Base-by-base conservation (phyloP, 2,113 vertebrate species). In the Bufo bufo region DNA sequence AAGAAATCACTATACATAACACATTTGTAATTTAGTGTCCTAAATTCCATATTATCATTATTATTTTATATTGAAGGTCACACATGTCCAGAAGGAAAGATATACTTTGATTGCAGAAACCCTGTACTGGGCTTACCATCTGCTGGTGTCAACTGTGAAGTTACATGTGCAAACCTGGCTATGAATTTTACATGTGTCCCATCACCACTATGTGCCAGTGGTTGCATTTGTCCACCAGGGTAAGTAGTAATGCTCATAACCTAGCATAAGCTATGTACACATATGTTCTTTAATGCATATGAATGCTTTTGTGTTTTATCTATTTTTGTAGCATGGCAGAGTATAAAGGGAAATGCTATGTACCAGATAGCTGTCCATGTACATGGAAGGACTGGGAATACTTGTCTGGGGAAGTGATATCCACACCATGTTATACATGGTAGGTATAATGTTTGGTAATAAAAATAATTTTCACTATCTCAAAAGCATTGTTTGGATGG, bases 151-250 rank as follows among this genome's bases (percentile, higher is more conserved):
- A 98, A 97, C 9, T 99, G 98, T 61, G 97, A 96, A 85, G 93
- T 95, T 6, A 99, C 98, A 5, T 99, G 98, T 92, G 95, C 94
- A 0, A 99, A 98, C 90, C 93, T 99, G 91, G 99, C 98, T 94
- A 97, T 99, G 96, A 99, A 99, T 92, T 96, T 99, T 91, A 98
- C 97, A 85, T 99, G 98, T 85, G 94, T 96, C 12, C 98, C 97
- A 20, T 97, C 95, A 71, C 97, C 97, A 77, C 97, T 96, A 0
- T 99, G 98, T 92, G 95, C 97, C 90, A 96, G 97, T 59, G 98
- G 98, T 90, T 99, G 98, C 87, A 92, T 98, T 91, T 99, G 98
- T 58, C 96, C 96, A 66, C 90, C 96, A 77, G 98, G 98, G 98
- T 99, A 96, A 96, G 95, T 14, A 17, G 16, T 43, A 56, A 56